Evolutionary conservation across 2,888 invertebrate species (phyloP), one percentile per base, ranked within the genome.

Genomic region (Ophioninae sp.): DNA sequence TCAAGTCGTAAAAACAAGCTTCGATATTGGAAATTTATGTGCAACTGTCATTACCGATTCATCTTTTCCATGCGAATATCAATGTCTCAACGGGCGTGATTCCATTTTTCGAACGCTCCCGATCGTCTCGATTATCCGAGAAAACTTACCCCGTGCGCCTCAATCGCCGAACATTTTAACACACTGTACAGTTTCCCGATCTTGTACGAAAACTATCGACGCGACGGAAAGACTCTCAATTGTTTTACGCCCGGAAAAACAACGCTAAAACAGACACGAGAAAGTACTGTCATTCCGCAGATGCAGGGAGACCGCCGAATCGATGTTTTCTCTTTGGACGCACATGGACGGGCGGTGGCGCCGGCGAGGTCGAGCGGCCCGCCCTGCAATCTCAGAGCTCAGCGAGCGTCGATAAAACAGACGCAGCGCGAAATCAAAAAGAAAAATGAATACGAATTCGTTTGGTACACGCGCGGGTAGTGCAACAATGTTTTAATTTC

Each of bases 131-230:
- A 23, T 30, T 17, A 7, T 68, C 51, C 2, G 23, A 20, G 51
- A 68, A 51, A 68, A 68, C 68, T 68, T 68, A 68, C 68, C 68
- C 44, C 51, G 44, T 59, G 39, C 39, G 37, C 71, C 71, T 72
- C 17, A 72, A 72, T 59, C 59, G 39, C 30, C 30, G 7, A 20
- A 59, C 58, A 72, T 72, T 72, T 59, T 59, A 37, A 39, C n/a
- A 39, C 39, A 59, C n/a, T 37, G 22, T 39, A 39, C 37, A 72
- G 58, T 56, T 58, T 22, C 39, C 39, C 22, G 37, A 59, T 72
- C 39, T 17, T 17, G 17, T 6, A 17, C 51, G 51, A 51, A 51
- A 51, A 51, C 51, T 51, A 51, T 10, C 51, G 17, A 51, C 10
- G 51, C 3, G 17, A 51, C 17, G 17, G 17, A 17, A 51, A 72